Evolutionary conservation across 2,113 vertebrate genomes (phyloP), one percentile per base, ranked within the genome.

Genomic region (Empidonax alnorum): DNA sequence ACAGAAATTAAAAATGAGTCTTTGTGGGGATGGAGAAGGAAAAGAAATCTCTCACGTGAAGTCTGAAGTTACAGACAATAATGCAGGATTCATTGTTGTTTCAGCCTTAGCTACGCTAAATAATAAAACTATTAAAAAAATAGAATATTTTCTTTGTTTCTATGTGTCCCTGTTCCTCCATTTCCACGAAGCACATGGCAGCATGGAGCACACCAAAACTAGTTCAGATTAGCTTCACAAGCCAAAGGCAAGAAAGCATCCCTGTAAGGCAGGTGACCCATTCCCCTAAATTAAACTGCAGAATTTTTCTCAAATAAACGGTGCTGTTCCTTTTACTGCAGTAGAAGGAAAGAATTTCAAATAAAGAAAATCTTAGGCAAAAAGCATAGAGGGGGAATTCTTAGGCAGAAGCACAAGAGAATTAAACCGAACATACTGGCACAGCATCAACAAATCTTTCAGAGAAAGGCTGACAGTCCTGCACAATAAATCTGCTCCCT

Each of bases 401-500:
- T 82, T 65, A 79, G 61, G 86, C 61, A 89, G 91, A 87, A 91
- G 87, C 77, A 87, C 63, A 39, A 55, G 79, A 90, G 91, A 95
- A 88, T 96, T 83, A 93, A 94, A 83, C 46, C 66, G 62, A 96
- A 73, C 53, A 35, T 39, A 31, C 74, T 85, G 94, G 95, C 93
- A 96, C 53, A 95, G 84, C 53, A 94, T 71, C 93, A 94, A 83
- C 84, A 89, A 72, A 90, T 96, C 84, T 93, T 87, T 90, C 92
- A 82, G 79, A 91, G 81, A 90, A 94, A 86, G 59, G 58, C 92
- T 82, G 95, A 90, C 90, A 92, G 89, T 96, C 85, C 89, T 84
- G 91, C 73, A 88, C 89, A 91, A 95, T 95, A 95, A 96, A 96
- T 96, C 89, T 96, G 94, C 87, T 89, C 66, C 81, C 74, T 89